Conservation (phyloP, 2,888 invertebrate species). For the Erebia ligea region DNA sequence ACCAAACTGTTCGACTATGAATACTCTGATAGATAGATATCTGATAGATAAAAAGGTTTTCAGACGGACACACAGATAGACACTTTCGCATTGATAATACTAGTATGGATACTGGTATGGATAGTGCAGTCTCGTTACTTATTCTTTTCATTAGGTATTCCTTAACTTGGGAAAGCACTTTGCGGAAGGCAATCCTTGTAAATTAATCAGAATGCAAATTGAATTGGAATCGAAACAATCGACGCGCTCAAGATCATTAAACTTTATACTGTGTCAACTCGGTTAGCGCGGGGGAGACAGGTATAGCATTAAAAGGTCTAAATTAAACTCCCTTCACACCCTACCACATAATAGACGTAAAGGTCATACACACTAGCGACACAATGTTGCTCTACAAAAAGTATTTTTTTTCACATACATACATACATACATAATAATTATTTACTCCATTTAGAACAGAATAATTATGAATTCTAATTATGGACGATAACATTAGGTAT, state of each 20-base stretch:
- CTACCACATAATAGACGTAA: not conserved
- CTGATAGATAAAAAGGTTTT: no score
- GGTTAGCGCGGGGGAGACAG: slow-evolving; percentile 7
- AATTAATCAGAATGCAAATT: slow-evolving; percentile 19
- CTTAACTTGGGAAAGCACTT: not conserved
- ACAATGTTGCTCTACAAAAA: not conserved
- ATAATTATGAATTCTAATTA: no score
- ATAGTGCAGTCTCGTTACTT: not conserved
- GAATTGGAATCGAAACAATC: slow-evolving; percentile 12
- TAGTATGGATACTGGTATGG: no score
- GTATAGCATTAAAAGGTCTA: slow-evolving; percentile 14
- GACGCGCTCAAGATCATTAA: slow-evolving; percentile 16
- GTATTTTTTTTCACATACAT: not conserved
- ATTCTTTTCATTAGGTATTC: not conserved
- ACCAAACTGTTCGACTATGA: no score
- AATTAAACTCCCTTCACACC: not conserved
- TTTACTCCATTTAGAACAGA: no score
- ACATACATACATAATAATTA: not conserved
- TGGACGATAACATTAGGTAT: no score
- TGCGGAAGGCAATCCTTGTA: slow-evolving; percentile 15
- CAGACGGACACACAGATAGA: no score
- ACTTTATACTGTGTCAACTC: slow-evolving; percentile 14
- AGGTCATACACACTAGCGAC: not conserved
- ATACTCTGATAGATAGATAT: no score
- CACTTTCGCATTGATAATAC: no score